Percentiles rank a stretch among this genome's conserved stretches.
phyloP scores from a whole-genome alignment of 1,140 invertebrate genomes.

The Drosophila watanabei region DNA sequence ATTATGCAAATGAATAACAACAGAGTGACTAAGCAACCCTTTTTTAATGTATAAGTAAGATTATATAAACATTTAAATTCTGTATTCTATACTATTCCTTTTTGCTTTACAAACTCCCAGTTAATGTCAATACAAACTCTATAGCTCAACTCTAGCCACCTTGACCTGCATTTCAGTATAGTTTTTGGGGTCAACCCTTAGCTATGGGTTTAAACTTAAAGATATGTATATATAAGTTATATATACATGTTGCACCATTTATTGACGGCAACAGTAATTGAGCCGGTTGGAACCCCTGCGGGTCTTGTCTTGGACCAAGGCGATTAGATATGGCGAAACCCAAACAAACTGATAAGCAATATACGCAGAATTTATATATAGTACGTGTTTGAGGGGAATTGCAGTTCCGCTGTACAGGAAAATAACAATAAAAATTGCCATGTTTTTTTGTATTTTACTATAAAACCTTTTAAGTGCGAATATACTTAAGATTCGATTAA shows the following conservation, averaged over 20 bases:
- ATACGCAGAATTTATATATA: slow-evolving; percentile 65
- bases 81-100: not conserved
- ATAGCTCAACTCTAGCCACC: slow-evolving; percentile 5
- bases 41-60: not conserved
- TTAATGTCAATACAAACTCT: not conserved
- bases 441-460: not conserved
- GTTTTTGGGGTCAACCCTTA: slow-evolving; percentile 16
- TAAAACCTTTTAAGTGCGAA: not conserved
- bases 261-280: slow-evolving; percentile 45
- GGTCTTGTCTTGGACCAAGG: slow-evolving; percentile 9
- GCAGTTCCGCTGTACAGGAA: slow-evolving; percentile 6
- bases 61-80: not conserved
- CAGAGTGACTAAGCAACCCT: not conserved
- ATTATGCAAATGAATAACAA: slow-evolving; percentile 26
- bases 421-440: not conserved
- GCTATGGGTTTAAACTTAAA: slow-evolving; percentile 1
- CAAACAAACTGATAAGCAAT: slow-evolving; percentile 75
- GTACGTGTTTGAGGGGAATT: not conserved
- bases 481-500: not conserved
- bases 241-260: slow-evolving; percentile 27
- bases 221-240: not conserved
- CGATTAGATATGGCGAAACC: slow-evolving; percentile 63
- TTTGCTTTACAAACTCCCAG: not conserved
- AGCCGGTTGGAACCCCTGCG: slow-evolving; percentile 34
- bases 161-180: slow-evolving; percentile 35